These are phyloP conservation scores for Nycticebus coucang DNA, from an alignment of 2,113 vertebrate species.

Conservation along the genomic window DNA sequence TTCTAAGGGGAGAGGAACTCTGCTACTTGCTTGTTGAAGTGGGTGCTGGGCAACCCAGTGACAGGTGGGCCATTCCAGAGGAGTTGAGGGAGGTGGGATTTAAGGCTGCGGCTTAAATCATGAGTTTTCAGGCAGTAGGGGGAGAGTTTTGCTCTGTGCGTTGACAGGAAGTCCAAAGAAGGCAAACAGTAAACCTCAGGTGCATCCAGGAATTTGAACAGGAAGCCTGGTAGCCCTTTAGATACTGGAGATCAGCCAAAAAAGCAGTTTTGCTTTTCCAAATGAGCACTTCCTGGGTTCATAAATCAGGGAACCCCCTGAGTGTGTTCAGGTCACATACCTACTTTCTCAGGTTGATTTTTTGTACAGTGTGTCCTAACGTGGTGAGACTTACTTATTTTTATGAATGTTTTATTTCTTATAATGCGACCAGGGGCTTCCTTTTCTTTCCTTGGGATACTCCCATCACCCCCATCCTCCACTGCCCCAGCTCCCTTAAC, in stretches of 20 bases:
- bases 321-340: neutral
- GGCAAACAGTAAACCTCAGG: neutral
- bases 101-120: neutral
- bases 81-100: neutral
- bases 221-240: conserved; percentile 34
- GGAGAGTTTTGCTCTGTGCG: neutral
- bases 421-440: neutral
- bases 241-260: conserved; percentile 36
- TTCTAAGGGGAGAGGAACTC: conserved; percentile 5
- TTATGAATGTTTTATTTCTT: conserved; percentile 21
- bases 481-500: neutral
- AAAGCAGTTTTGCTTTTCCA: conserved; percentile 49
- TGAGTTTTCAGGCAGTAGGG: neutral
- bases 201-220: neutral
- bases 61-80: neutral
- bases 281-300: conserved; percentile 44
- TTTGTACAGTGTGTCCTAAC: neutral
- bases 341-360: conserved; percentile 32
- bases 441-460: neutral
- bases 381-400: neutral
- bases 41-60: neutral
- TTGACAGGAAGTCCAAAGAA: conserved; percentile 27
- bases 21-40: neutral
- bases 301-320: conserved; percentile 44
- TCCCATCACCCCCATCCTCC: neutral